Base-by-base conservation (phyloP, 2,888 invertebrate genomes). In the Cephus pulcher region DNA sequence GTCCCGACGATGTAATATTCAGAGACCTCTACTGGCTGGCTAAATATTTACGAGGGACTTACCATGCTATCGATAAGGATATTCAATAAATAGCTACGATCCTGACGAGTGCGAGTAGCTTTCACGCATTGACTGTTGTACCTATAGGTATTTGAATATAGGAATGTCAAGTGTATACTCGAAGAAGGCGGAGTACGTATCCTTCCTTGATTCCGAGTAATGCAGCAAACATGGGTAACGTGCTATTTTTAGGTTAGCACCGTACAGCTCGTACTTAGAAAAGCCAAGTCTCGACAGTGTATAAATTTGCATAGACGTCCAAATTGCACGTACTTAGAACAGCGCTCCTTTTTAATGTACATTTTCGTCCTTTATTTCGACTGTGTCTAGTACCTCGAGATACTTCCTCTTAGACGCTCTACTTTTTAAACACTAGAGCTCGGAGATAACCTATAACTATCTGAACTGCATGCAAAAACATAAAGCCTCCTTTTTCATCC, bases 1-100 rank as follows among this genome's bases (percentile, higher is more conserved):
- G 40, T 11, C 69, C 73, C 77, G 75, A 69, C 78, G 68, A 77
- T 75, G 78, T 75, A 77, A 84, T 83, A 84, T 84, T 85, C 81
- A 85, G 78, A 37, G 79, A 77, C 77, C 80, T 78, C 69, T 76
- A 75, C 78, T 56, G 73, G 74, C 70, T 76, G 79, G 83, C 78
- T 80, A 79, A 83, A 83, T 85, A 84, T 84, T 85, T 85, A 81
- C 76, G 78, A 81, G 81, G 75, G 34, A 33, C 69, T 56, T 56
- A 23, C 56, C 15, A 56, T 56, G 23, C 56, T 6, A 23, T 56
- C 56, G 23, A 56, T 56, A 56, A 56, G 56, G 23, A 56, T 56
- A 56, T 56, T 56, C 56, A 3, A 56, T 56, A 56, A 56, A 56
- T 56, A 56, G 56, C 56, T 23, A 2, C 23, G 56, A 56, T 56